Base-by-base conservation (phyloP, 1,140 invertebrate species). In the Trachelipus rathkii region DNA sequence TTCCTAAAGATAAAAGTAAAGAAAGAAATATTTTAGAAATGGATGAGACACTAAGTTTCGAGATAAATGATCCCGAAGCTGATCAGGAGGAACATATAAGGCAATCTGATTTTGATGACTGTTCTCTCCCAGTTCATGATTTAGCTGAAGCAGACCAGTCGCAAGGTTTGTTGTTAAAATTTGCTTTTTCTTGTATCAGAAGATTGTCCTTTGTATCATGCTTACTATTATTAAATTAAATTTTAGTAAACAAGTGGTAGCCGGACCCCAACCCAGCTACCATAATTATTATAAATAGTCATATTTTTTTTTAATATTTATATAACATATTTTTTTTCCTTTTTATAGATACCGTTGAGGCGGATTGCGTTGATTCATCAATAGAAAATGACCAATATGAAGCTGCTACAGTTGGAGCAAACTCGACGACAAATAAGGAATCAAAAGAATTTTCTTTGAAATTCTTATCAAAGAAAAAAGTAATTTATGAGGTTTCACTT, bases 71-170 rank as follows among this genome's bases (percentile, higher is more conserved):
- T 19, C 66, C 60, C 13, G 77, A 76, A 50, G 43, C 71, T 23
- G 77, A 78, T 10, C 74, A 73, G n/a, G 77, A 78, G 45, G 77
- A 76, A 33, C 74, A 70, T 44, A 70, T 76, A 44, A 78, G 75
- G 67, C 71, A 78, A 15, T 15, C 11, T 60, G 77, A 76, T 15
- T 67, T 75, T 15, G 67, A 33, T 23, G 74, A 76, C 46, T 71
- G 60, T 4, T 21, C 44, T 11, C 74, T 78, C n/a, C 72, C 76
- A 10, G 77, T 78, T 5, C 74, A 78, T 73, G 74, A 72, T 33
- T 60, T 78, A 50, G 77, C 77, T 19, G 77, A 78, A 44, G 77
- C 77, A 21, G 77, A 78, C 23, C 77, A 78, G 23, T 76, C 71
- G 11, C 77, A 78, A 71, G 77, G 77, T 78, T n/a, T 44, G 21